Evolutionary conservation across 2,113 vertebrate species (phyloP), one percentile per base, ranked within the genome.

Genomic region (Sinocyclocheilus maitianheensis): DNA sequence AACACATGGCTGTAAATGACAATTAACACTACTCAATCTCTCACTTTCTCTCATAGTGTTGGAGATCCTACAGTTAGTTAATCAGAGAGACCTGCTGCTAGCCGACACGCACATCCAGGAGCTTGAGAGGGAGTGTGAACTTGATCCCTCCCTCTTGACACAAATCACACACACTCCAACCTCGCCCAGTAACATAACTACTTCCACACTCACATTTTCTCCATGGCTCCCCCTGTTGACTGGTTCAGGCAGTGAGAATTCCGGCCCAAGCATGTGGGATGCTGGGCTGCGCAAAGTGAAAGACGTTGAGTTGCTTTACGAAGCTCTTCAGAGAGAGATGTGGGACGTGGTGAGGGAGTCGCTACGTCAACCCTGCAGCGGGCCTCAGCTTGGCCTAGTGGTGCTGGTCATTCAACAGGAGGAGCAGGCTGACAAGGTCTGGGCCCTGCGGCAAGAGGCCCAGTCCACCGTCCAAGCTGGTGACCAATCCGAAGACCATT

Each of bases 71-170:
- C 95, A 96, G 89, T 82, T 97, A 87, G 97, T 98, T 79, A 96
- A 97, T 90, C 93, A 95, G 65, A 92, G 96, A 76, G 97, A 97
- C 30, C 95, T 98, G 46, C 94, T 96, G 4, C 90, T 93, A 0
- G 97, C 97, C 0, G 96, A 97, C 81, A 94, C 95, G 30, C 97
- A 98, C 87, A 97, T 98, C 87, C 93, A 96, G 81, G 96, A 97
- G 84, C 91, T 97, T 84, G 96, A 97, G 85, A 93, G 95, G 0
- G 97, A 98, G 86, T 96, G 95, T 75, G 94, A 94, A 88, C 90
- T 95, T 12, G 88, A 94, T 79, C 92, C 93, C 37, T 80, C 87
- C 22, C 77, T 93, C 46, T 89, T 93, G 0, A 20, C 81, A 20
- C 74, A 91, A 26, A 43, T 90, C 3, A 20, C 88, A 24, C 89